Evolutionary conservation across 2,888 invertebrate species (phyloP), one percentile per base, ranked within the genome.

Genomic region (Hetaerina titia): DNA sequence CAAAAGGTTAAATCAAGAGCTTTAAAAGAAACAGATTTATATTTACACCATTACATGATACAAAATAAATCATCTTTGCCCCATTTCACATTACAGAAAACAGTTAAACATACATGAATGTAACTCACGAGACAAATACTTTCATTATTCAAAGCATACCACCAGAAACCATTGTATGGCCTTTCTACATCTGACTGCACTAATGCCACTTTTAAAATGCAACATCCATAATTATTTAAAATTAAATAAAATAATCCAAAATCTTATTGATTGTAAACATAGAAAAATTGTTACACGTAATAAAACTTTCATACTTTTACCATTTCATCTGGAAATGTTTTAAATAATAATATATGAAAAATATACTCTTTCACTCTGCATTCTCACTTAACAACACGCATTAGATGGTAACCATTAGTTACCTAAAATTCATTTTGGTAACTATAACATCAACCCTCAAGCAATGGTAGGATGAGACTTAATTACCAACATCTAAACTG

Each of bases 41-140:
- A 95, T 95, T 95, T 95, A 95, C 94, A 88, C 87, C 89, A 88
- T 95, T 63, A 95, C 94, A 95, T 95, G 94, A 88, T 95, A 95
- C 94, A 95, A 95, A 95, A 95, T 95, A 95, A 95, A 95, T 94
- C 94, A 87, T 95, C 89, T 95, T 88, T 92, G 64, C 69, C 69
- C 64, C 64, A 45, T 92, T 90, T 69, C 45, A 69, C 45, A 74
- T 92, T 74, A 92, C 92, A 92, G 92, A 92, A 92, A 92, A 92
- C 92, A 92, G 92, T 92, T 64, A 92, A 92, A 74, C 92, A 92
- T 92, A 92, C 56, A 92, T 74, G 69, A 92, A 69, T 92, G 69
- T 92, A 92, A 92, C 92, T 92, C 74, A 92, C 92, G 69, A 92
- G 92, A 64, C 92, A 92, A 92, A 69, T 69, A 92, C 69, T 92